Conservation (phyloP, 2,888 invertebrate genomes). For the Leucophenga maculata region DNA sequence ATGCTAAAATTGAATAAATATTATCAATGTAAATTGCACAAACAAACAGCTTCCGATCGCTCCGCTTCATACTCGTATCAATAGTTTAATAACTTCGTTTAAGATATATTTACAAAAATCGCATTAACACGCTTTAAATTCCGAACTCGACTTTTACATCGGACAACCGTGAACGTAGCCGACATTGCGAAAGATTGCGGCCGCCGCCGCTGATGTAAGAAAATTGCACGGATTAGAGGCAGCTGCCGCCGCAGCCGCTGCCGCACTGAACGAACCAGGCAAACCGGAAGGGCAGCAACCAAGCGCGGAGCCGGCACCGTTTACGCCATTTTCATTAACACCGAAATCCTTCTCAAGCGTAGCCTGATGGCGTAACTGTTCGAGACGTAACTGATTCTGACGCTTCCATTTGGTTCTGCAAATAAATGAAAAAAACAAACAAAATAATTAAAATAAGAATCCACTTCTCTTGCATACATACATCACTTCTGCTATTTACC, state of each 20-base stretch:
- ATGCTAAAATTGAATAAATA: constrained; percentile 7
- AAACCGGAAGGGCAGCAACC: constrained; percentile 70
- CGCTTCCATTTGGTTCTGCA: constrained; percentile 90
- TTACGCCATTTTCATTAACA: constrained; percentile 60
- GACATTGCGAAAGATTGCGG: constrained; percentile 82
- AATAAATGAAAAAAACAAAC: constrained; percentile 21
- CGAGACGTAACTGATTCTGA: constrained; percentile 88
- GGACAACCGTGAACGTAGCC: constrained; percentile 83
- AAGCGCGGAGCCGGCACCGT: constrained; percentile 54
- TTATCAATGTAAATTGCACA: constrained; percentile 16
- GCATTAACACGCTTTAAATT: background rate
- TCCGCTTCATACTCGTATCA: background rate
- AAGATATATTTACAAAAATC: constrained; percentile 13
- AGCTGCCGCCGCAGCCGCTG: constrained; percentile 61
- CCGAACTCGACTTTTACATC: constrained; percentile 73
- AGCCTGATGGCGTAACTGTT: constrained; percentile 89
- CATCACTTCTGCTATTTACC: constrained; percentile 55
- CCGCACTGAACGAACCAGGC: constrained; percentile 59
- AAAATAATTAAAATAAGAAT: background rate
- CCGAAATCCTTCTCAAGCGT: constrained; percentile 80
- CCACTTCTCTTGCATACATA: background rate
- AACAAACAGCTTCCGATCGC: background rate
- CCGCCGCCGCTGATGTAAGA: constrained; percentile 77
- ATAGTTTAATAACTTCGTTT: constrained; percentile 8
- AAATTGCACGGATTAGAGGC: constrained; percentile 75